These are phyloP conservation scores for Patella pellucida DNA, from an alignment of 2,888 invertebrate genomes.

Conservation along the genomic window DNA sequence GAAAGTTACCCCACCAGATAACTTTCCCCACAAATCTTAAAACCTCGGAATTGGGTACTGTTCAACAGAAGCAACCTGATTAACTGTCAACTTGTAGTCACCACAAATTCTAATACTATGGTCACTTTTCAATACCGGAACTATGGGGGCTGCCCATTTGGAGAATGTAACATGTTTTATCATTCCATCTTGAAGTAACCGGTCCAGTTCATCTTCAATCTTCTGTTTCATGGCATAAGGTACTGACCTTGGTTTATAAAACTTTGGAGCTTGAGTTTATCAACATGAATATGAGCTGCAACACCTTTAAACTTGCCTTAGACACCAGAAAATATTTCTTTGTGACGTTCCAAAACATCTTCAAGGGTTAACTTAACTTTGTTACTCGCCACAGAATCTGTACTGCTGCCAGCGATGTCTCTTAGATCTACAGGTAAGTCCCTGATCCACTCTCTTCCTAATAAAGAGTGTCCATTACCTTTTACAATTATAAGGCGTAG, in stretches of 20 bases:
- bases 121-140: background rate
- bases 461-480: background rate
- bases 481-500: background rate
- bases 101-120: background rate
- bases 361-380: background rate
- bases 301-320: background rate
- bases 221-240: background rate
- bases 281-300: background rate
- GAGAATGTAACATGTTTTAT: conserved; percentile 3
- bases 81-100: background rate
- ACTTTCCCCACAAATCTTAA: conserved; percentile 11
- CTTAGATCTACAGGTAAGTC: background rate
- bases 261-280: background rate
- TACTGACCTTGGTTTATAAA: background rate
- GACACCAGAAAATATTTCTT: background rate
- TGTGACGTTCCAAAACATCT: background rate
- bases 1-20: conserved; percentile 12
- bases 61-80: background rate
- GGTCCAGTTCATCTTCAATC: conserved; percentile 4
- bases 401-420: background rate
- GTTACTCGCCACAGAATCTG: background rate
- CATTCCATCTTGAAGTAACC: background rate
- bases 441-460: background rate
- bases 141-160: background rate
- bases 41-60: conserved; percentile 3